A percentile compares a stretch with the other conserved stretches of the same genome.
Conservation (phyloP, 1,140 invertebrate species). For the Atta colombica region DNA sequence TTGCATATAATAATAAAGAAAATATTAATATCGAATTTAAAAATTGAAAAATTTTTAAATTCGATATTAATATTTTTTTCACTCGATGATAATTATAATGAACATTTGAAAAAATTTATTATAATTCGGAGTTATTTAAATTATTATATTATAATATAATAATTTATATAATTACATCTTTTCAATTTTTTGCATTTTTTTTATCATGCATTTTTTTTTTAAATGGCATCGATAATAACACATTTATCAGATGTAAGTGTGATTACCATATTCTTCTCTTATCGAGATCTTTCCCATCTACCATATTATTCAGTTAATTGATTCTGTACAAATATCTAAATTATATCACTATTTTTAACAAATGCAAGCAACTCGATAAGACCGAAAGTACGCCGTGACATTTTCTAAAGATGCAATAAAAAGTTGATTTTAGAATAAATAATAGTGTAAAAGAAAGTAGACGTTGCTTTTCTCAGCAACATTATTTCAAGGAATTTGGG, state of each 20-base stretch:
- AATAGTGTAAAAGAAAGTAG: neutral
- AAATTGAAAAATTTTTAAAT: neutral
- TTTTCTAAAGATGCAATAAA: neutral
- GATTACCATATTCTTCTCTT: neutral
- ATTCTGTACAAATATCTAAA: conserved; percentile 18
- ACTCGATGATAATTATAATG: neutral
- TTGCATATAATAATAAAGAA: neutral
- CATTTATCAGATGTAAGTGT: conserved; percentile 10
- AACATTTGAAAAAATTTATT: neutral
- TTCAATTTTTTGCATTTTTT: neutral
- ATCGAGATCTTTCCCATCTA: neutral
- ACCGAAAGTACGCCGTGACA: conserved; percentile 18
- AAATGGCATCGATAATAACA: conserved; percentile 2
- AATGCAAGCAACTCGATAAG: conserved; percentile 29
- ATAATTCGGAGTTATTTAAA: neutral
- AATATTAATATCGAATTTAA: neutral
- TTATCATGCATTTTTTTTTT: neutral
- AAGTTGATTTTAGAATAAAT: conserved; percentile 4
- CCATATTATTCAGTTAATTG: neutral
- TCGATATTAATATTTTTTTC: neutral
- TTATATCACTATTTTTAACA: neutral
- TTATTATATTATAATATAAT: neutral
- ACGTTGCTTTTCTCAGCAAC: neutral
- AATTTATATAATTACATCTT: conserved; percentile 15
- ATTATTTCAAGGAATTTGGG: neutral